Conservation (phyloP, 2,113 vertebrate species). For the Rhipidura dahli region DNA sequence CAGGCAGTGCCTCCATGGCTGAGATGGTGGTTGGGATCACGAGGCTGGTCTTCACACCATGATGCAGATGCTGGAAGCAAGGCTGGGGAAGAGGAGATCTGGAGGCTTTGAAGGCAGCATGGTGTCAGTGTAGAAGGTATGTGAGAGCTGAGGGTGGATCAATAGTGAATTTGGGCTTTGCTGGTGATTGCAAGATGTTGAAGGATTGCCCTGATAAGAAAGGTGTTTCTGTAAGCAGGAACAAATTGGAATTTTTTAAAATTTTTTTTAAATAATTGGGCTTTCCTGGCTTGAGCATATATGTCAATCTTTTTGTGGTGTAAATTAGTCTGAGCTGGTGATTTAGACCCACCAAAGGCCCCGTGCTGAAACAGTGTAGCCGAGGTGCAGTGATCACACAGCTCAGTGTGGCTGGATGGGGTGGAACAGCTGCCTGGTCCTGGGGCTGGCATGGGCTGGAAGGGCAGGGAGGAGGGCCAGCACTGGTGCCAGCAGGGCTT, state of each 20-base stretch:
- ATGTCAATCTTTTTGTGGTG: not conserved
- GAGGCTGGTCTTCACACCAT: rapidly evolving
- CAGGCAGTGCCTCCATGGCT: rapidly evolving
- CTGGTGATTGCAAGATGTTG: not conserved
- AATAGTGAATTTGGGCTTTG: not conserved
- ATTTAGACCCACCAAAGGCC: not conserved
- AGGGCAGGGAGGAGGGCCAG: not conserved
- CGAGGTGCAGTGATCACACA: rapidly evolving
- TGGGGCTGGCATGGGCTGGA: not conserved
- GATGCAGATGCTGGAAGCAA: not conserved
- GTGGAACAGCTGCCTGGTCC: not conserved
- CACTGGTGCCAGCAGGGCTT: rapidly evolving
- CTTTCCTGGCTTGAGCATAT: not conserved
- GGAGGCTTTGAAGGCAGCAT: not conserved
- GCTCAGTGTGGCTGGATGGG: not conserved
- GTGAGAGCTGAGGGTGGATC: not conserved
- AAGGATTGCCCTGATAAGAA: conserved; percentile 19
- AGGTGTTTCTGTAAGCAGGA: not conserved
- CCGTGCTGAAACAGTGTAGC: rapidly evolving
- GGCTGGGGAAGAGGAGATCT: not conserved
- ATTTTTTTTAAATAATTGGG: not conserved
- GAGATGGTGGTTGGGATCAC: rapidly evolving
- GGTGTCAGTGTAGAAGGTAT: not conserved
- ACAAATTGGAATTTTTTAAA: not conserved
- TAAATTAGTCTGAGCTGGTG: conserved; percentile 17